phyloP scores from a whole-genome alignment of 2,113 vertebrate species.

The Mastomys coucha region DNA sequence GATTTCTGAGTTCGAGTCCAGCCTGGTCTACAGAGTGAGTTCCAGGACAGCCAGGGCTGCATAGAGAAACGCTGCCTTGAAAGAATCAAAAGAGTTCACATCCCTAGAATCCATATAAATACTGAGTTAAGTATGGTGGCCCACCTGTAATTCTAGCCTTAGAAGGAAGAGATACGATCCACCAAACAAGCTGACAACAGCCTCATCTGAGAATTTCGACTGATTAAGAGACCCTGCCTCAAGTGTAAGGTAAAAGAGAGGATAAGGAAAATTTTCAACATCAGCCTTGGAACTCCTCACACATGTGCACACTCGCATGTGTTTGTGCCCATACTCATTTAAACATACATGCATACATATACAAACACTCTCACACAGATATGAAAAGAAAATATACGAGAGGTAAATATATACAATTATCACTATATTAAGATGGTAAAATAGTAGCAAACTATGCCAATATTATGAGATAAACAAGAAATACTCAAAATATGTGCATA shows the following conservation, averaged over 20 bases:
- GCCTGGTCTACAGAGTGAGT: too few species aligned
- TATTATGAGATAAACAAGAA: not conserved
- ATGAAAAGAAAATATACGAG: not conserved
- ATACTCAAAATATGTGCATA: not conserved
- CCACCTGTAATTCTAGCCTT: not conserved
- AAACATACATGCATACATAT: not conserved
- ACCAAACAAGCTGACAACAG: not conserved
- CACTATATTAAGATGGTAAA: constrained; percentile 32
- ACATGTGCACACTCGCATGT: not conserved
- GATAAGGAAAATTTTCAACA: not conserved
- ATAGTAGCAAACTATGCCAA: not conserved
- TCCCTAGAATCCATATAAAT: not conserved
- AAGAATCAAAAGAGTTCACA: not conserved
- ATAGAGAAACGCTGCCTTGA: too few species aligned
- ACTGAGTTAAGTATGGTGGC: not conserved
- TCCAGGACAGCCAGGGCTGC: too few species aligned
- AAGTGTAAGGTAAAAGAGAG: not conserved
- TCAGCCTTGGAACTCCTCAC: not conserved
- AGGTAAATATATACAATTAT: not conserved
- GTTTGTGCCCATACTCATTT: not conserved
- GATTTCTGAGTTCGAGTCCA: too few species aligned
- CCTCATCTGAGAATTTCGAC: not conserved
- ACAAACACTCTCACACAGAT: not conserved
- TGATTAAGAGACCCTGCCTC: not conserved
- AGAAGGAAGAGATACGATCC: not conserved